Conservation (phyloP, 1,140 invertebrate genomes). For the Drosophila ogumai region DNA sequence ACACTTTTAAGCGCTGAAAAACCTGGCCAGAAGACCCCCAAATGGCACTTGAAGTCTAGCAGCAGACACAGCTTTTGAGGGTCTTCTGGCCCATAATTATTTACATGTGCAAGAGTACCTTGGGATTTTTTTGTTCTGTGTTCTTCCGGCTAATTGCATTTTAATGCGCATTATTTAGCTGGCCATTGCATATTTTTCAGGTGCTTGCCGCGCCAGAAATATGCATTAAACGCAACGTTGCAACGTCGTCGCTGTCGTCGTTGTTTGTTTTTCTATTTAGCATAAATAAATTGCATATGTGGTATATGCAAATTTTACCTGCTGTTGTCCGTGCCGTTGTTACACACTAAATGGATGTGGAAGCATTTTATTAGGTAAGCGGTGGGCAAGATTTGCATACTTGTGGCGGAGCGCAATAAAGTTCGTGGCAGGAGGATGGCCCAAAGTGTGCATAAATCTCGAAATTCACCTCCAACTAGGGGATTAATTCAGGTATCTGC, state of each 20-base stretch:
- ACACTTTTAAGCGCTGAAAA: constrained; percentile 46
- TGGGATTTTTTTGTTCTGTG: constrained; percentile 17
- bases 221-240: constrained; percentile 50
- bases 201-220: constrained; percentile 37
- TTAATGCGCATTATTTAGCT: constrained; percentile 68
- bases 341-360: constrained; percentile 44
- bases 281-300: constrained; percentile 54
- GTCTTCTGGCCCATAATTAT: constrained; percentile 42
- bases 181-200: constrained; percentile 46
- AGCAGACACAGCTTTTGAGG: constrained; percentile 49
- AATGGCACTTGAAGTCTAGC: constrained; percentile 55
- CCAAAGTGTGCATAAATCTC: neutral
- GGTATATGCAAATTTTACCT: constrained; percentile 56
- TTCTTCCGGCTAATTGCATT: constrained; percentile 68
- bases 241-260: constrained; percentile 1
- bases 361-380: constrained; percentile 60
- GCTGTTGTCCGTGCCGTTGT: constrained; percentile 14
- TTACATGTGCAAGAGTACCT: constrained; percentile 30
- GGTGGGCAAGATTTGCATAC: constrained; percentile 38
- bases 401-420: constrained; percentile 2
- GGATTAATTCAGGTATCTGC: neutral
- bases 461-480: neutral
- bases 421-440: neutral
- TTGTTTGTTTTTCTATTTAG: constrained; percentile 44
- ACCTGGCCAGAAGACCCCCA: constrained; percentile 34